Evolutionary conservation across 2,888 invertebrate species (phyloP), one percentile per base, ranked within the genome.

Genomic region (Stenotaenia linearis): DNA sequence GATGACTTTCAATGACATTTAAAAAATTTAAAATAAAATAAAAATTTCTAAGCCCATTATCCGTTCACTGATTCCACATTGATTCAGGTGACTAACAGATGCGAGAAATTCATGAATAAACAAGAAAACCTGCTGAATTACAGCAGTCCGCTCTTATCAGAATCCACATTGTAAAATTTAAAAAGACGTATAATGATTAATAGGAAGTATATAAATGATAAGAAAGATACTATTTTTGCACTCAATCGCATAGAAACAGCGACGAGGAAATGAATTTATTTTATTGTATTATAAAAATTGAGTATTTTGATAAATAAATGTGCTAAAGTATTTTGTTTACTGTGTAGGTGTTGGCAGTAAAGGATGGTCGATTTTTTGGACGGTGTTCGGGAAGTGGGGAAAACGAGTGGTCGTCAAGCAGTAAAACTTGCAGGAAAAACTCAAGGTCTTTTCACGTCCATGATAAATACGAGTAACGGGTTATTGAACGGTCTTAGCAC

Each of bases 391-490:
- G 80, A 80, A 69, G 74, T 78, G 21, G 56, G 79, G 21, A 75
- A 79, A 50, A 40, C 35, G 0, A 75, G 75, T 25, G 69, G 78
- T n/a, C 78, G 45, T 21, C 76, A 75, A 75, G 78, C 32, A 9
- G 75, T 78, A 9, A 69, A 75, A n/a, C 10, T 75, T 15, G 76
- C 56, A 10, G 77, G 61, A 6, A 80, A 80, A 75, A 88, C 88
- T 28, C 84, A 84, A 56, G 87, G 87, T 81, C 86, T 88, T 80
- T 84, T 88, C 30, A 87, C 87, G 82, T 86, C 88, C 30, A 88
- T 89, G 79, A 84, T 89, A 77, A 88, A 87, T 69, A 88, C 87
- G 81, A 88, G 88, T 82, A 88, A 88, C 81, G 88, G 88, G 83
- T 84, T 88, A 79, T 84, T 88, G 80, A 88, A 86, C 81, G 88